A percentile compares a stretch with the other conserved stretches of the same genome.
These are phyloP conservation scores for Sitta europaea DNA, from an alignment of 2,113 vertebrate species.

Conservation along the genomic window DNA sequence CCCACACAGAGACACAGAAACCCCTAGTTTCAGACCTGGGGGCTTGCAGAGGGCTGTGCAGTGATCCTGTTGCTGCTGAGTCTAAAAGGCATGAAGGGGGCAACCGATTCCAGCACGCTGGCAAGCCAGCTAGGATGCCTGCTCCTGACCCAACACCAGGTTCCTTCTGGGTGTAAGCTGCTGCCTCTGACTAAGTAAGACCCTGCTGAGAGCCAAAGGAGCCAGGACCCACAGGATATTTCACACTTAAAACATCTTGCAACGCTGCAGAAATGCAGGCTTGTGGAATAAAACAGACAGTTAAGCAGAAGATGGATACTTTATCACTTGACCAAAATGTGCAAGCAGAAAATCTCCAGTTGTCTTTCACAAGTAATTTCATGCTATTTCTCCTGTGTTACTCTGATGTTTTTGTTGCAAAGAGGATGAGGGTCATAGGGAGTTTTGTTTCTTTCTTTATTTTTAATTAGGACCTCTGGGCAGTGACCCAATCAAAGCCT, in stretches of 20 bases:
- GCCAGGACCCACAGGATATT: not conserved
- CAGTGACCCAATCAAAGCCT: not conserved
- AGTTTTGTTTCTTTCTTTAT: not conserved
- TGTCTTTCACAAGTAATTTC: not conserved
- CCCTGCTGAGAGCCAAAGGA: not conserved
- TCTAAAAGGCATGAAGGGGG: not conserved
- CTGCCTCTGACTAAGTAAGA: not conserved
- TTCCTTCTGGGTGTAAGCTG: not conserved
- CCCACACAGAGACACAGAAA: not conserved
- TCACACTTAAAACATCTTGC: not conserved
- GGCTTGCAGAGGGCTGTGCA: not conserved
- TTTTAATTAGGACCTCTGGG: not conserved
- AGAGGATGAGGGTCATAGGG: not conserved
- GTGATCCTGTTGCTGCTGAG: not conserved
- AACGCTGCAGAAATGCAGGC: not conserved
- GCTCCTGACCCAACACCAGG: not conserved
- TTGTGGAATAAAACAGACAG: not conserved
- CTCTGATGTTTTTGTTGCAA: not conserved
- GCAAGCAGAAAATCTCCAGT: not conserved
- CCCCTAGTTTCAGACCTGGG: not conserved
- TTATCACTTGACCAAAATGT: slow-evolving; percentile 9
- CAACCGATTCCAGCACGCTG: not conserved
- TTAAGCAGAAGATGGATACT: not conserved
- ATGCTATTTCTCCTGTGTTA: not conserved
- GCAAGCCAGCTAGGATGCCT: not conserved